Evolutionary conservation across 2,797 vertebrate species (phyloP).

Genomic region (Dallia pectoralis): DNA sequence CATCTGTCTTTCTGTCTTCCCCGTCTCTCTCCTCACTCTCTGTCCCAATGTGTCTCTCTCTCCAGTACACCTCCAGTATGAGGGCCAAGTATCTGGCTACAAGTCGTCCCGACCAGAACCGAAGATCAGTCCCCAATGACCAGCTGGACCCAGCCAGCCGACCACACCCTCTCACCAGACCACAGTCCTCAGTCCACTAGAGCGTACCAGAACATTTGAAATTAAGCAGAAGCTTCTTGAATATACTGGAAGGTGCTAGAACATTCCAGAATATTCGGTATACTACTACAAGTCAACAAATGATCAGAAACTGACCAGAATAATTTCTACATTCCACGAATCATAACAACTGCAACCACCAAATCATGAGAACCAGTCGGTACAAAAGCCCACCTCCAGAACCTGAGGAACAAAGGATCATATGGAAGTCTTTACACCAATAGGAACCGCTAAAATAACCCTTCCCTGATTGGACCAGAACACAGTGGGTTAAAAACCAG

Average conservation of each 20-base stretch:
- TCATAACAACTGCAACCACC: not conserved
- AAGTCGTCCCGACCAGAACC: slow-evolving; percentile 85
- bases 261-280: too few relatives aligned
- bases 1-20: not conserved
- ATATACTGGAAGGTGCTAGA: not conserved
- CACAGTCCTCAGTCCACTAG: slow-evolving; percentile 74
- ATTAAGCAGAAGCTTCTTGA: too few relatives aligned
- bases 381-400: not conserved
- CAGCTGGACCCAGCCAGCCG: slow-evolving; percentile 75
- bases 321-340: not conserved
- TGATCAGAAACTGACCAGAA: slow-evolving; percentile 25
- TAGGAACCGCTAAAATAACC: not conserved
- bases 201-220: slow-evolving; percentile 36
- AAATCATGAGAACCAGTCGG: not conserved
- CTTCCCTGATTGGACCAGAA: not conserved
- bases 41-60: slow-evolving; percentile 50
- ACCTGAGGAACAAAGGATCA: not conserved
- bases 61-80: slow-evolving; percentile 97
- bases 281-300: slow-evolving; percentile 18
- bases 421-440: not conserved
- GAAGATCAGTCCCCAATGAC: slow-evolving; percentile 74
- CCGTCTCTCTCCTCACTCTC: slow-evolving; percentile 7
- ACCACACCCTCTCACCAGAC: slow-evolving; percentile 65
- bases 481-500: not conserved
- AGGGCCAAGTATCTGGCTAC: slow-evolving; percentile 98